Percentiles rank a stretch among this genome's conserved stretches.
Evolutionary conservation across 2,888 invertebrate species (phyloP).

Genomic region (Idaea biselata): DNA sequence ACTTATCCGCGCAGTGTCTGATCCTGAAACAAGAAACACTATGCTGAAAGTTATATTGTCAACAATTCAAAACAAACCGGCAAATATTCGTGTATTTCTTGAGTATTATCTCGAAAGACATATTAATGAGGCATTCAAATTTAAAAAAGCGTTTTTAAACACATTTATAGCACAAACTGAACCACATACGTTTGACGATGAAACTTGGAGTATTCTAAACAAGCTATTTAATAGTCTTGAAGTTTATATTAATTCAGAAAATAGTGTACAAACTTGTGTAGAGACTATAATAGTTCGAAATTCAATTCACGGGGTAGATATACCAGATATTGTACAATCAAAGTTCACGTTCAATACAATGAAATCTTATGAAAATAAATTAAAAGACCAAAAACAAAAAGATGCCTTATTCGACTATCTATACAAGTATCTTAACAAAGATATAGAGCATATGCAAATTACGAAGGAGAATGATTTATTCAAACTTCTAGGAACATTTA

Average conservation of each 20-base stretch:
- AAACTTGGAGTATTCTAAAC: slow-evolving; percentile 54
- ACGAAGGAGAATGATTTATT: slow-evolving; percentile 36
- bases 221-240: slow-evolving; percentile 61
- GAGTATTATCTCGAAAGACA: slow-evolving; percentile 55
- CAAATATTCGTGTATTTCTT: slow-evolving; percentile 44
- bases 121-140: slow-evolving; percentile 59
- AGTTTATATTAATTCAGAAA: slow-evolving; percentile 54
- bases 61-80: slow-evolving; percentile 40
- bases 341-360: slow-evolving; percentile 51
- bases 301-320: slow-evolving; percentile 39
- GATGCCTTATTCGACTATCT: slow-evolving; percentile 53
- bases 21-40: slow-evolving; percentile 42
- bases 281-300: slow-evolving; percentile 52
- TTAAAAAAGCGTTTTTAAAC: slow-evolving; percentile 54
- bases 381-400: slow-evolving; percentile 40
- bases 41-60: slow-evolving; percentile 49
- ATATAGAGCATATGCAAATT: slow-evolving; percentile 32
- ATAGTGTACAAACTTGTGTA: slow-evolving; percentile 48
- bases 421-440: slow-evolving; percentile 29
- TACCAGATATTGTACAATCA: slow-evolving; percentile 51
- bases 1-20: slow-evolving; percentile 47
- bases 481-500: not conserved
- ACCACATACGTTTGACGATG: slow-evolving; percentile 39
- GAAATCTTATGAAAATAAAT: slow-evolving; percentile 33
- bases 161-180: slow-evolving; percentile 40